These are phyloP conservation scores for Metaphire vulgaris DNA, from an alignment of 1,140 invertebrate genomes.

Conservation along the genomic window DNA sequence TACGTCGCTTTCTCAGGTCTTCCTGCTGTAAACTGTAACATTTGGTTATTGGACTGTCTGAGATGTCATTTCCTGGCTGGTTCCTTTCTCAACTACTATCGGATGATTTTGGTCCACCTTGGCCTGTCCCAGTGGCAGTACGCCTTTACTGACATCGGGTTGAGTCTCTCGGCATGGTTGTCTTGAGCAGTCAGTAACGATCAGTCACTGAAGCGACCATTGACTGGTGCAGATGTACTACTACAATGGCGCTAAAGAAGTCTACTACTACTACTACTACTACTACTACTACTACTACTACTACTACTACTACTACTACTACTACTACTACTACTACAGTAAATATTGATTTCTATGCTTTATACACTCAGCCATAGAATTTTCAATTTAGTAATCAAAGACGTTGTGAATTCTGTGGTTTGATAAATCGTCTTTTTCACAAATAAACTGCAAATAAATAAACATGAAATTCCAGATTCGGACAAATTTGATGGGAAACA, in stretches of 20 bases:
- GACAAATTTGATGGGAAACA: too few species aligned
- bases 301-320: constrained; percentile 17
- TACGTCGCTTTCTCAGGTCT: constrained; percentile 33
- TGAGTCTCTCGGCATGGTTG: constrained; percentile 76
- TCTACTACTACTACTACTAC: constrained; percentile 1
- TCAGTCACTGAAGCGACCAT: too few species aligned
- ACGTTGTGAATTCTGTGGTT: too few species aligned
- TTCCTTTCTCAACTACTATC: constrained; percentile 71
- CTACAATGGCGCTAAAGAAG: too few species aligned
- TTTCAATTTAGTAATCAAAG: too few species aligned
- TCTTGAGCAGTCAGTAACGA: too few species aligned
- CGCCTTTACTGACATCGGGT: constrained; percentile 65
- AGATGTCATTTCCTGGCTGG: constrained; percentile 74
- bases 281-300: constrained; percentile 19
- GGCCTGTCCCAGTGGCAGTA: constrained; percentile 85
- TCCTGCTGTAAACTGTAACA: constrained; percentile 39
- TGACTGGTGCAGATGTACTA: too few species aligned
- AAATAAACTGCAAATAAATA: too few species aligned
- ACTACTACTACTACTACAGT: constrained; percentile 14
- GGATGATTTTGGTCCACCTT: constrained; percentile 70
- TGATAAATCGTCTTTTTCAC: too few species aligned
- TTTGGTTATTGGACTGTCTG: constrained; percentile 63
- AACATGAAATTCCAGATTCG: too few species aligned
- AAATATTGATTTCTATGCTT: too few species aligned
- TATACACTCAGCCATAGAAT: too few species aligned